Percentiles rank a stretch among this genome's conserved stretches.
phyloP scores from a whole-genome alignment of 2,888 invertebrate genomes.

The Pimpla rufipes region DNA sequence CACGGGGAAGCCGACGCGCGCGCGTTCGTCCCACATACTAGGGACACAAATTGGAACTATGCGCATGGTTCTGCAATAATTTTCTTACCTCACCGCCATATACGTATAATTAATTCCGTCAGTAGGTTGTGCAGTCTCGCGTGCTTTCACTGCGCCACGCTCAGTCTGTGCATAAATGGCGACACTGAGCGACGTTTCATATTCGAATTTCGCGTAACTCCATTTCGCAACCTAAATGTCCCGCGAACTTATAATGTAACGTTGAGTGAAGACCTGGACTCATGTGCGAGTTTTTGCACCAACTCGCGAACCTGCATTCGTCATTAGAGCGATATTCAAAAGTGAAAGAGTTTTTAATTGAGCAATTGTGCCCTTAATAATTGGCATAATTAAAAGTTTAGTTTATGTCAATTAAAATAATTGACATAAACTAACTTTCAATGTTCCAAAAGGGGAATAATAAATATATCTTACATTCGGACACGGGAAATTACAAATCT shows the following conservation, averaged over 20 bases:
- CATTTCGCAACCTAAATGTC: conserved; percentile 1
- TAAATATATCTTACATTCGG: too few relatives aligned
- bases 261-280: background rate
- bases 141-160: conserved; percentile 2
- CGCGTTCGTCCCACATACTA: background rate
- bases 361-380: too few relatives aligned
- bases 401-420: too few relatives aligned
- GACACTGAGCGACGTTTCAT: background rate
- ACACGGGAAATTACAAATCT: too few relatives aligned
- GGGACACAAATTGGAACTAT: conserved; percentile 17
- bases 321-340: background rate
- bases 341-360: background rate
- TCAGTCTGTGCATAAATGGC: background rate
- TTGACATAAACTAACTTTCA: too few relatives aligned
- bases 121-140: conserved; percentile 1
- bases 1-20: background rate
- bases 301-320: background rate
- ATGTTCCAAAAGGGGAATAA: too few relatives aligned
- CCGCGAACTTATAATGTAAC: background rate
- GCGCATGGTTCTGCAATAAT: conserved; percentile 16
- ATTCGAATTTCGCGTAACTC: conserved; percentile 12
- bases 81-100: background rate
- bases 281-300: background rate
- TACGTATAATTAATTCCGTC: conserved; percentile 23
- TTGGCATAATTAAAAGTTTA: too few relatives aligned